Base-by-base conservation (phyloP, 2,888 invertebrate genomes). In the Pardosa pseudoannulata region DNA sequence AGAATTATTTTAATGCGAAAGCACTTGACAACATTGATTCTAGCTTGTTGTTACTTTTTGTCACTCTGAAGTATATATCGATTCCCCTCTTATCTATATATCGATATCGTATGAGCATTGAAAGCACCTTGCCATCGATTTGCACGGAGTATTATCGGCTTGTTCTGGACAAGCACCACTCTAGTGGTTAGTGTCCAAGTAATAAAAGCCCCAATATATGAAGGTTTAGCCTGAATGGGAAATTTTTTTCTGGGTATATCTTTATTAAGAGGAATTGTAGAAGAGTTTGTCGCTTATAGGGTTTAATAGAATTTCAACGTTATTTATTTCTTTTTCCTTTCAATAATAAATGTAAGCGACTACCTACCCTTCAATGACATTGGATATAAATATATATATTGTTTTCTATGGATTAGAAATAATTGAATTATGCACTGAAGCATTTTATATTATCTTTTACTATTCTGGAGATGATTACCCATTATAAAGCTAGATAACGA, bases 11-110 rank as follows among this genome's bases (percentile, higher is more conserved):
- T 71, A 79, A 64, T 72, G 27, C 39, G 36, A 74, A 27, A 29
- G 36, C 68, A 80, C 80, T 80, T 80, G 67, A 80, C 67, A 50
- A 27, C 65, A 80, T 79, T 80, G 80, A 80, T 80, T 73, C 28
- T 31, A 16, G 65, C 72, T 31, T 50, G 64, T 64, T 28, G 56
- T 62, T 23, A 9, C 41, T 65, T 74, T 68, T 36, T 39, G 1
- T 72, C 65, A 39, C 50, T 36, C 13, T 70, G 62, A 71, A 70
- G 79, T 62, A 27, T 27, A 32, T 67, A 80, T 80, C 39, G 80
- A 80, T 80, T 79, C 29, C 29, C 29, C 6, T 32, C 31, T 27
- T 32, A 67, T 74, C 50, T 62, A 62, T 73, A 50, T 67, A 74
- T 80, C 68, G 73, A 67, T 80, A 80, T 74, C 74, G 56, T 64